These are phyloP conservation scores for Tenthredo mesomela DNA, from an alignment of 2,888 invertebrate genomes.

Conservation along the genomic window DNA sequence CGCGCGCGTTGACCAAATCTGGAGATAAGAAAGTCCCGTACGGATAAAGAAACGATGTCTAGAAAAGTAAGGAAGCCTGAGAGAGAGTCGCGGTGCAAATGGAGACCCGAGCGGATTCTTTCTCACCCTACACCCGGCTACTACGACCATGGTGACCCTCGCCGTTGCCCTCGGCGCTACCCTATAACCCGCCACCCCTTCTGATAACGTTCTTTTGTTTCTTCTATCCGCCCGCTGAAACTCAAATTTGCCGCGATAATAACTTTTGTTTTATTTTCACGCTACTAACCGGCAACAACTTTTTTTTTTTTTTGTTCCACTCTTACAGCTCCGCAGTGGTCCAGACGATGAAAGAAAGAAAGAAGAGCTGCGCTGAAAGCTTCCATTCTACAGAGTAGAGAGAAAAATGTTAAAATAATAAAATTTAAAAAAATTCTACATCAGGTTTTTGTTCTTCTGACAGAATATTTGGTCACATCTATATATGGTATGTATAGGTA, in stretches of 20 bases:
- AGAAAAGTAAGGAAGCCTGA: conserved; percentile 53
- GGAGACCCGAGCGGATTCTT: conserved; percentile 60
- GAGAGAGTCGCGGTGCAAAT: conserved; percentile 53
- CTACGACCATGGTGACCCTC: conserved; percentile 14
- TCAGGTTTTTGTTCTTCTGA: not conserved
- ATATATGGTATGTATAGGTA: not conserved
- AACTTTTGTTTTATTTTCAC: conserved; percentile 58
- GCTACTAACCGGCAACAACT: conserved; percentile 11
- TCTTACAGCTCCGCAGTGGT: not conserved
- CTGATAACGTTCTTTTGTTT: conserved; percentile 52
- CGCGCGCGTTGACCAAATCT: not conserved
- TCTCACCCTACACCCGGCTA: conserved; percentile 13
- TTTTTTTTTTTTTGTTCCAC: not conserved
- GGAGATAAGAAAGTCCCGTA: conserved; percentile 57
- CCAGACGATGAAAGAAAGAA: not conserved
- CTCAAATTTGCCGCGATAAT: conserved; percentile 61
- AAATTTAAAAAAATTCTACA: not conserved
- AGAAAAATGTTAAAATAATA: not conserved
- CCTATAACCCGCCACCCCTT: not conserved
- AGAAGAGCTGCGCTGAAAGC: not conserved
- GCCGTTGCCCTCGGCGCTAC: conserved; percentile 15
- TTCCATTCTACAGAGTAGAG: not conserved
- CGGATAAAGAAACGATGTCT: conserved; percentile 60
- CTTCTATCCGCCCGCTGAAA: conserved; percentile 50
- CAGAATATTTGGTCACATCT: not conserved